Percentiles rank a stretch among this genome's conserved stretches.
Evolutionary conservation across 30 jellyfish, hydroid and myxozoan genomes (phyloP).

Genomic region (Catostylus mosaicus): DNA sequence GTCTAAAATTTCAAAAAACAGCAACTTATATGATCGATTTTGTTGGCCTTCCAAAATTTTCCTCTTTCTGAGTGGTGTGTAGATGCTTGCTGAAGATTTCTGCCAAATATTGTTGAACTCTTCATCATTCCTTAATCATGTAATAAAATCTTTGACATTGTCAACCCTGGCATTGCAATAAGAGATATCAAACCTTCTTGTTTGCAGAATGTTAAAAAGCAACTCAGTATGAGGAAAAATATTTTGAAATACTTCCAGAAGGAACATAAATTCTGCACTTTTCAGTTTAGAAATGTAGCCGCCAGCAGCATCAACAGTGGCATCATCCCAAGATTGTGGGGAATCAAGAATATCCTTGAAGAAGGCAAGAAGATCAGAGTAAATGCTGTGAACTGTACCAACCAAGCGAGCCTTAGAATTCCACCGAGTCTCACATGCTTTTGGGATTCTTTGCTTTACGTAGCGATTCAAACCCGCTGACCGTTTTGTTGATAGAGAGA

Average conservation of each 20-base stretch:
- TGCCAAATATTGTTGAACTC: conserved; percentile 26
- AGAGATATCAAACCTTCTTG: conserved; percentile 48
- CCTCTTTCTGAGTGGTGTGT: conserved; percentile 15
- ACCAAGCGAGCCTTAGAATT: conserved; percentile 56
- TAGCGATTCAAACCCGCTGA: conserved; percentile 14
- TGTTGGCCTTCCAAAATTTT: conserved; percentile 18
- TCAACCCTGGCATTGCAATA: conserved; percentile 39
- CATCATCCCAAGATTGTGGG: conserved; percentile 56
- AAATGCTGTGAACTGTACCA: conserved; percentile 41
- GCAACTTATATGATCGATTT: neutral
- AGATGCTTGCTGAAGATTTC: conserved; percentile 26
- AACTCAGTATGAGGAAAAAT: conserved; percentile 38
- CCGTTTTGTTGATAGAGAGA: conserved; percentile 35
- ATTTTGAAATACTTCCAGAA: conserved; percentile 43
- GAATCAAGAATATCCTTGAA: conserved; percentile 23
- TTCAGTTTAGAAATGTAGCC: conserved; percentile 33
- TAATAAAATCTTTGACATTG: conserved; percentile 24
- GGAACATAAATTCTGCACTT: conserved; percentile 28
- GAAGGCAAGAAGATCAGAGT: conserved; percentile 39
- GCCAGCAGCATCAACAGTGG: conserved; percentile 34
- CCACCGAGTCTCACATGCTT: conserved; percentile 44
- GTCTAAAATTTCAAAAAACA: conserved; percentile 33
- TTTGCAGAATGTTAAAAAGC: conserved; percentile 31
- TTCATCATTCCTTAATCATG: conserved; percentile 31
- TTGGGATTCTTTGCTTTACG: conserved; percentile 26